Base-by-base conservation (phyloP, 2,888 invertebrate genomes). In the Cylloceria caligata region DNA sequence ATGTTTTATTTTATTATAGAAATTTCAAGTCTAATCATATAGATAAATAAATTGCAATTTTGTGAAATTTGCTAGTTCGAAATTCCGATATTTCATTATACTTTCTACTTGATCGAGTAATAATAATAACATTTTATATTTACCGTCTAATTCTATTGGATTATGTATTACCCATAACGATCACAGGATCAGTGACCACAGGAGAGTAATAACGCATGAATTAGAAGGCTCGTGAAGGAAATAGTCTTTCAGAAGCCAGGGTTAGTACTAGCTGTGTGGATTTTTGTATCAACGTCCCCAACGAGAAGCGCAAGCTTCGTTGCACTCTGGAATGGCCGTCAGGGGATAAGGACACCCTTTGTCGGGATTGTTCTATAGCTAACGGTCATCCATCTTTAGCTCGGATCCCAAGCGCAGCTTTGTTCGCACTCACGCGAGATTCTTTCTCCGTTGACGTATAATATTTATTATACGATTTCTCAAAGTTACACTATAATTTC, bases 291-390 rank as follows among this genome's bases (percentile, higher is more conserved):
- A 62, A 62, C 34, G 13, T 36, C 34, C 16, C 16, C 9, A 30
- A 45, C 52, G 77, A 67, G 73, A 52, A 55, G 60, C 52, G 68
- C 36, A 72, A 73, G 72, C 72, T 77, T 42, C 62, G 77, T 21
- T 81, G 77, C 81, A 81, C 72, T 72, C 36, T 30, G 55, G 60
- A 71, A 81, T 73, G 77, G 52, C 81, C 55, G 77, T 81, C 81
- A 21, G 45, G 77, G 81, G 81, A 77, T 72, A 49, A 71, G 69
- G 65, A 80, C 71, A 71, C 52, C 42, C 77, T 42, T 72, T 62
- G 72, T 68, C 77, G 68, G 73, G 75, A 77, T 71, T 73, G 81
- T 64, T 19, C 47, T 49, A 64, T 80, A 72, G 60, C 21, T 47
- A 72, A 77, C 42, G 81, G 62, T 81, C 81, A 77, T 81, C 76